phyloP scores from a whole-genome alignment of 2,113 vertebrate species.

The Campylomormyrus numenius region DNA sequence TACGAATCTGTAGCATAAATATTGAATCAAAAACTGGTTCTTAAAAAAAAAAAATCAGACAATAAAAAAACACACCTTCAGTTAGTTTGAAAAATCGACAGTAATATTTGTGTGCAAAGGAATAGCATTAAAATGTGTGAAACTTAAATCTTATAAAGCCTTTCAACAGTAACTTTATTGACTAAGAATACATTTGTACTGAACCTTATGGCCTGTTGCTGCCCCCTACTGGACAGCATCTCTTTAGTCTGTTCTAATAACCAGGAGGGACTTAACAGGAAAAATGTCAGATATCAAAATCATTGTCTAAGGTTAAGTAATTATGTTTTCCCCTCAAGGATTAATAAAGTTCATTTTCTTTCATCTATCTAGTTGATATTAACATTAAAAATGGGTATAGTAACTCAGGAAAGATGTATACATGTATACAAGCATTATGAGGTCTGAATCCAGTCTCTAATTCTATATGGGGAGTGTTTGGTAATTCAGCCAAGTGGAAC shows the following conservation, averaged over 20 bases:
- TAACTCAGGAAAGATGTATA: background rate
- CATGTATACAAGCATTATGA: background rate
- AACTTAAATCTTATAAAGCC: background rate
- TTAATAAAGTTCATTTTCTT: background rate
- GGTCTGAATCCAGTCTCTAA: background rate
- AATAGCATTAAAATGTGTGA: background rate
- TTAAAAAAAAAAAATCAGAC: background rate
- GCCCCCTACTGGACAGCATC: background rate
- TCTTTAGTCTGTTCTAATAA: background rate
- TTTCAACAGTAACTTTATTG: background rate
- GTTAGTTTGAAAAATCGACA: background rate
- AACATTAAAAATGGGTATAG: background rate
- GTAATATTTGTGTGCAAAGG: background rate
- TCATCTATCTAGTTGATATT: background rate
- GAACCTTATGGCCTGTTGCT: background rate
- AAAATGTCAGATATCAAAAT: background rate
- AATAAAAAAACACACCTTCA: background rate
- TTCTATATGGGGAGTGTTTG: background rate
- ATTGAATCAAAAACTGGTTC: background rate
- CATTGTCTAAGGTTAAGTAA: background rate
- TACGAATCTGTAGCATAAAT: background rate
- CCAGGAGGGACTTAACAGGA: background rate
- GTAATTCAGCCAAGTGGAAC: background rate
- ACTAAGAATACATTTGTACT: background rate
- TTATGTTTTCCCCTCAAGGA: background rate